Conservation (phyloP, 2,113 vertebrate species). For the Micronycteris hirsuta region DNA sequence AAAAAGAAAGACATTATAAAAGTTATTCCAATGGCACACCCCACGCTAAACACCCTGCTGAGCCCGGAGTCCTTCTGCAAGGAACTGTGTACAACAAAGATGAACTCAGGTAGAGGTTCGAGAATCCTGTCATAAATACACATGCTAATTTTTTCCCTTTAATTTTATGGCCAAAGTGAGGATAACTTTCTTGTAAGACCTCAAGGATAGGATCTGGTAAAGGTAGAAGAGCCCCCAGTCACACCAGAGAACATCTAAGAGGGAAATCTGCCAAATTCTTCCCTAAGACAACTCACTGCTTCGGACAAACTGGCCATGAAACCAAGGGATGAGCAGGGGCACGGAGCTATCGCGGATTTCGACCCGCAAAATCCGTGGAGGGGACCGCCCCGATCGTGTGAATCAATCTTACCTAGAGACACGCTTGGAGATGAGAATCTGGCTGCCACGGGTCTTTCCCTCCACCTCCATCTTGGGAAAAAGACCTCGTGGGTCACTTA, state of each 20-base stretch:
- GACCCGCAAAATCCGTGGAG: no score
- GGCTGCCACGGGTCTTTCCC: no score
- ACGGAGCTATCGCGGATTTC: no score
- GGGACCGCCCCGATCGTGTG: no score
- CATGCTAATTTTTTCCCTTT: background rate
- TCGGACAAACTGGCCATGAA: background rate
- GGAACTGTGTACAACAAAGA: background rate
- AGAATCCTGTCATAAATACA: background rate
- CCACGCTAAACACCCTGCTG: background rate
- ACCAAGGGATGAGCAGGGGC: background rate
- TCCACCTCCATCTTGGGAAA: no score
- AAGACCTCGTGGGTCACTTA: no score
- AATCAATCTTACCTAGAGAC: no score
- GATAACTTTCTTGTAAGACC: background rate
- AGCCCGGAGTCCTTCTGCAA: no score
- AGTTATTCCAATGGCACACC: no score
- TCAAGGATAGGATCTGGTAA: background rate
- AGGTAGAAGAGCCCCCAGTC: background rate
- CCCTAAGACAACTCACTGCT: background rate
- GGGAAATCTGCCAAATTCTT: background rate
- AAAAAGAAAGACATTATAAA: no score
- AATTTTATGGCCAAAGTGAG: background rate
- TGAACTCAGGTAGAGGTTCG: background rate
- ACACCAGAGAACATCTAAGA: background rate
- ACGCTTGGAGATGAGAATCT: no score